Conservation (phyloP, 2,113 vertebrate species). For the Himantopus leucocephalus region DNA sequence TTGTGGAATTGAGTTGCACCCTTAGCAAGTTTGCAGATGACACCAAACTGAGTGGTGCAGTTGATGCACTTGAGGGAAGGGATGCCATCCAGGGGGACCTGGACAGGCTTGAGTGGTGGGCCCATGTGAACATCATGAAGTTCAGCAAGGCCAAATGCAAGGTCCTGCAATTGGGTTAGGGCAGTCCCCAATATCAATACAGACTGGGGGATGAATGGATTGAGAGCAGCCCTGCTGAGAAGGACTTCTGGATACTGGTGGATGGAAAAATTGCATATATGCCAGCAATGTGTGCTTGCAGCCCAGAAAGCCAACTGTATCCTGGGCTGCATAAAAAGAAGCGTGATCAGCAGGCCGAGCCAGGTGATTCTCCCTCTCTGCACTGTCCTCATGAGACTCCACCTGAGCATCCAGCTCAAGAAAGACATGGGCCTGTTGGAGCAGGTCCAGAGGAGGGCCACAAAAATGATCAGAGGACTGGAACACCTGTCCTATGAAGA, state of each 20-base stretch:
- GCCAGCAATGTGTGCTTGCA: rapidly evolving
- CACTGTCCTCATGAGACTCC: background rate
- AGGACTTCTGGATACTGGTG: background rate
- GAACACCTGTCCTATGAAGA: background rate
- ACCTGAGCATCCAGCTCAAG: background rate
- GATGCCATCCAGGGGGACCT: background rate
- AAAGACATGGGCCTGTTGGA: background rate
- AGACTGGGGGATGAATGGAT: background rate
- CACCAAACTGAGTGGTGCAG: background rate
- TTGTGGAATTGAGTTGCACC: background rate
- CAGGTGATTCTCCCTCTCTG: background rate
- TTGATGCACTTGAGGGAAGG: background rate
- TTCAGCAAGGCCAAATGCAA: background rate
- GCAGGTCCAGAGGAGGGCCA: background rate
- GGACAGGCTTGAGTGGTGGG: background rate
- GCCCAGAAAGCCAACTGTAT: background rate
- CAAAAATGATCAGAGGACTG: background rate
- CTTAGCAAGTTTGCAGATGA: background rate
- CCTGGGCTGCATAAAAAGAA: background rate
- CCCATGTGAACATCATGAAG: rapidly evolving
- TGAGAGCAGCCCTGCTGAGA: background rate
- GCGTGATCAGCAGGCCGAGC: background rate
- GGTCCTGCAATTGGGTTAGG: background rate
- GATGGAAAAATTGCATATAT: background rate
- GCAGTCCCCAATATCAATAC: background rate